phyloP scores from a whole-genome alignment of 2,113 vertebrate genomes.

The Tyto alba region DNA sequence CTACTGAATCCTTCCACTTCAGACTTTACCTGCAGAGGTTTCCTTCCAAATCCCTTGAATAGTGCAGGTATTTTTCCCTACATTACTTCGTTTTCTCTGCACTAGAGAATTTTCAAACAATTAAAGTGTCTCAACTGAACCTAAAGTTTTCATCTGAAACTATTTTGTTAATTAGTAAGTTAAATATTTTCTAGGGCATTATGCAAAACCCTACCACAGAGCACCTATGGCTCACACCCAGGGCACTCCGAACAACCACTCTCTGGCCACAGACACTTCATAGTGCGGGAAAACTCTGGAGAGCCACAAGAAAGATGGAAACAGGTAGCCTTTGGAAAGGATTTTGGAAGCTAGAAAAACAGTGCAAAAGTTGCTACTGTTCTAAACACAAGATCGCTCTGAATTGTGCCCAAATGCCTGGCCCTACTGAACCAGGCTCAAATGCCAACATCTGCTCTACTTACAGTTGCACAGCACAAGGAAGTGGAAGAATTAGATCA shows the following conservation, averaged over 20 bases:
- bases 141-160: not conserved
- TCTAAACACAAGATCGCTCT: not conserved
- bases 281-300: rapidly evolving
- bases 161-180: not conserved
- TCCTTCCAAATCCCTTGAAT: not conserved
- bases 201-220: no score
- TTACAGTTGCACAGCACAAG: not conserved
- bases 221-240: not conserved
- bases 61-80: not conserved
- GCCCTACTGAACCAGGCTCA: not conserved
- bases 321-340: not conserved
- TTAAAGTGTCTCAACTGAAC: not conserved
- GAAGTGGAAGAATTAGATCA: not conserved
- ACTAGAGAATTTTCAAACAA: not conserved
- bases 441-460: not conserved
- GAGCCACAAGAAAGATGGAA: not conserved
- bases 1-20: not conserved
- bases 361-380: not conserved
- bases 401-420: not conserved
- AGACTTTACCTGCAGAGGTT: not conserved
- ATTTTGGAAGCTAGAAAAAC: not conserved
- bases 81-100: not conserved
- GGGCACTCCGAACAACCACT: not conserved
- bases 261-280: rapidly evolving
- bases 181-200: not conserved